These are phyloP conservation scores for Melieria omissa DNA, from an alignment of 2,888 invertebrate genomes.

Conservation along the genomic window DNA sequence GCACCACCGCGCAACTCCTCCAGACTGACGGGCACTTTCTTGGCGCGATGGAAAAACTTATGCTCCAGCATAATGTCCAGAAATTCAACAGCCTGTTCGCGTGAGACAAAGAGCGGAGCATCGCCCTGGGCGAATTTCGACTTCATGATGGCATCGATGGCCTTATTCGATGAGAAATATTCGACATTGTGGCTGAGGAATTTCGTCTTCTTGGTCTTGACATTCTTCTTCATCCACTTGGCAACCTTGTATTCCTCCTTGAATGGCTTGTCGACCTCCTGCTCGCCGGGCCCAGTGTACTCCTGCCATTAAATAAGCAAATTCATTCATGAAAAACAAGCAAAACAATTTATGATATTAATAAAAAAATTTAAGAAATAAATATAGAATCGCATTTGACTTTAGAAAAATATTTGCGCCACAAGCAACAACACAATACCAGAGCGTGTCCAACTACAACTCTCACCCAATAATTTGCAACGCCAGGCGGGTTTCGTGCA, in stretches of 20 bases:
- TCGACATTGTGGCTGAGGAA: conserved; percentile 96
- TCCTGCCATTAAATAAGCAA: conserved; percentile 53
- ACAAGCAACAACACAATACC: no score
- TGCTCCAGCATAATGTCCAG: conserved; percentile 87
- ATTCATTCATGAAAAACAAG: conserved; percentile 8
- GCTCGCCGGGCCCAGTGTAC: conserved; percentile 67
- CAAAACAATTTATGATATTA: neutral
- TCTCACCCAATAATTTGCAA: no score
- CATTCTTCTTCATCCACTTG: conserved; percentile 92
- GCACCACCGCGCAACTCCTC: conserved; percentile 62
- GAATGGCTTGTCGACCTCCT: conserved; percentile 77
- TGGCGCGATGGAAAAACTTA: conserved; percentile 95
- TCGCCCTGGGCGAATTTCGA: conserved; percentile 89
- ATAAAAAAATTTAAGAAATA: neutral
- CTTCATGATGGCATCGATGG: conserved; percentile 89
- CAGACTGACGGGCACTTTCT: conserved; percentile 76
- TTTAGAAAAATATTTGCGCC: no score
- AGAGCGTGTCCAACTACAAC: no score
- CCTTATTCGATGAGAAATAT: conserved; percentile 92
- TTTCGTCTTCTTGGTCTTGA: conserved; percentile 94
- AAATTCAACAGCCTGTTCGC: conserved; percentile 83
- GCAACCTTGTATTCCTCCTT: conserved; percentile 95
- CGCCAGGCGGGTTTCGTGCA: no score
- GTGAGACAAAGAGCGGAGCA: conserved; percentile 81
- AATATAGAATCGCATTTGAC: neutral